Conservation (phyloP, 2,113 vertebrate genomes). For the Lagopus muta region DNA sequence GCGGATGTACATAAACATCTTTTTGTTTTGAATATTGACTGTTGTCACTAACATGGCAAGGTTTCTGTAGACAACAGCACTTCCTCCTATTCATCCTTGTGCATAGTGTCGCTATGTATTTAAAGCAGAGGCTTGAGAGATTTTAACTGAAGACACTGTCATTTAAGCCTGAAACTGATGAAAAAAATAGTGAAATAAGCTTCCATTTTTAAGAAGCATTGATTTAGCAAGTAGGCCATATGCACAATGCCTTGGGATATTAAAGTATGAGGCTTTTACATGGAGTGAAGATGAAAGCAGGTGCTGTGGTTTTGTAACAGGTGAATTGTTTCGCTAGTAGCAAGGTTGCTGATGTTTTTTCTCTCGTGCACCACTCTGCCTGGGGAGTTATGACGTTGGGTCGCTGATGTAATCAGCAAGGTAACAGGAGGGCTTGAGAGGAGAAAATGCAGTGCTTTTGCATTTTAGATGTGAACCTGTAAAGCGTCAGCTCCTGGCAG, state of each 20-base stretch:
- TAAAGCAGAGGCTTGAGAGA: not conserved
- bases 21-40: not conserved
- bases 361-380: not conserved
- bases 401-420: not conserved
- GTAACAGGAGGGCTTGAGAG: not conserved
- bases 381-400: not conserved
- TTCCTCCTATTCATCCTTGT: not conserved
- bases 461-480: not conserved
- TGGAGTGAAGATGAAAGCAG: not conserved
- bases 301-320: not conserved
- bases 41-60: not conserved
- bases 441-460: fast-evolving
- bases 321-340: not conserved
- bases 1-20: not conserved
- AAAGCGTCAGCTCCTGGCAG: not conserved
- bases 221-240: not conserved
- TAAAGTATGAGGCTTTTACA: not conserved
- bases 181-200: not conserved
- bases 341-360: not conserved
- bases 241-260: not conserved
- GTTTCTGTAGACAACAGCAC: not conserved
- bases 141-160: not conserved
- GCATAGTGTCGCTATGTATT: not conserved
- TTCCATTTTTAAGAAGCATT: not conserved
- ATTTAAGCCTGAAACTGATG: not conserved